Percentiles rank a stretch among this genome's conserved stretches.
Conservation (phyloP, 2,113 vertebrate genomes). For the Colossoma macropomum region DNA sequence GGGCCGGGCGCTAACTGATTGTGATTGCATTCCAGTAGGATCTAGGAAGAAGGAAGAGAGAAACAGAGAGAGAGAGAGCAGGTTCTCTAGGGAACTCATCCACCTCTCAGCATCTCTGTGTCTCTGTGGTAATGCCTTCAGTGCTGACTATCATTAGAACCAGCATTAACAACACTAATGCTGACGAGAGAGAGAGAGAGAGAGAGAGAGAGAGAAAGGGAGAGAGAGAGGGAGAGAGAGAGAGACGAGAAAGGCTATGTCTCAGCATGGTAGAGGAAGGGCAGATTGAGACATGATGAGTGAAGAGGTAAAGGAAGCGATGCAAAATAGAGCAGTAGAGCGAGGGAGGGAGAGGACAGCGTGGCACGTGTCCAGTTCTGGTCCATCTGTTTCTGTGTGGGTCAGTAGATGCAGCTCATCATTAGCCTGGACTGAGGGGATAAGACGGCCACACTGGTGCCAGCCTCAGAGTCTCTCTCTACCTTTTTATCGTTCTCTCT, state of each 20-base stretch:
- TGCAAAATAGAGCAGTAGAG: not conserved
- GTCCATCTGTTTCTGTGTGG: slow-evolving; percentile 25
- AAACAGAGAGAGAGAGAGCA: not conserved
- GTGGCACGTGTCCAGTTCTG: slow-evolving; percentile 19
- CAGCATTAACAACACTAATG: slow-evolving; percentile 50
- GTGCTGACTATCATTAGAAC: slow-evolving; percentile 54
- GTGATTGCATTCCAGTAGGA: slow-evolving; percentile 40
- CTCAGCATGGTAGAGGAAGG: not conserved
- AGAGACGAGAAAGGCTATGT: not conserved
- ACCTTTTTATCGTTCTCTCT: not conserved
- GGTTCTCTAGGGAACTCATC: slow-evolving; percentile 32
- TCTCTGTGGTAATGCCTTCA: slow-evolving; percentile 39
- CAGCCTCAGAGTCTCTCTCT: not conserved
- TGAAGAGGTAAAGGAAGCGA: slow-evolving; percentile 15
- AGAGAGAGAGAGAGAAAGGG: slow-evolving; percentile 29
- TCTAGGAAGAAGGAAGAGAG: slow-evolving; percentile 37
- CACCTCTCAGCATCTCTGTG: slow-evolving; percentile 17
- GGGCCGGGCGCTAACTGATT: slow-evolving; percentile 38
- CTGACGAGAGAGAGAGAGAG: slow-evolving; percentile 28
- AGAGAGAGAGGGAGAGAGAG: too few relatives aligned
- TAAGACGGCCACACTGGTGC: not conserved
- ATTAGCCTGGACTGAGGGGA: not conserved
- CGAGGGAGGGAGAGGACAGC: slow-evolving; percentile 1
- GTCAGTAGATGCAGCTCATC: slow-evolving; percentile 19
- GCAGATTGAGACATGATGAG: not conserved